A percentile compares a stretch with the other conserved stretches of the same genome.
These are phyloP conservation scores for Cremastinae sp. DNA, from an alignment of 2,888 invertebrate genomes.

Conservation along the genomic window DNA sequence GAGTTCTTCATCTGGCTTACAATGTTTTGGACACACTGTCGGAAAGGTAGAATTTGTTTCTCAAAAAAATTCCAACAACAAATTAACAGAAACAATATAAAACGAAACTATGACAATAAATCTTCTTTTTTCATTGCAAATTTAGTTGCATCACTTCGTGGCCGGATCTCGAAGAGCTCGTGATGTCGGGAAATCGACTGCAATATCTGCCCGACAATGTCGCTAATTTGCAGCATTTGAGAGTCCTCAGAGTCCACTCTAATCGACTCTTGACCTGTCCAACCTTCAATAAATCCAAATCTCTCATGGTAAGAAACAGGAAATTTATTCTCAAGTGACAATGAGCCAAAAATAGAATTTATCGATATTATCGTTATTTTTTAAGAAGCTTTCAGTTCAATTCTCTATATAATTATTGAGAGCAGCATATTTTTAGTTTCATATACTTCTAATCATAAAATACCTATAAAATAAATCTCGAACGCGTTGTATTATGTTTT, in stretches of 20 bases:
- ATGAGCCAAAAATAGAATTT: too few relatives aligned
- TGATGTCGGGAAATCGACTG: constrained; percentile 91
- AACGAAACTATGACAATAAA: background rate
- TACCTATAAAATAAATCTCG: too few relatives aligned
- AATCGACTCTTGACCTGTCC: constrained; percentile 89
- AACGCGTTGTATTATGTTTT: too few relatives aligned
- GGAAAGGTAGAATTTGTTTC: constrained; percentile 81
- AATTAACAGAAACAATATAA: background rate
- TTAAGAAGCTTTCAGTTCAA: too few relatives aligned
- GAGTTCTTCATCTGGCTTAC: constrained; percentile 89
- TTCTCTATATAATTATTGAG: too few relatives aligned
- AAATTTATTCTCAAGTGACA: too few relatives aligned
- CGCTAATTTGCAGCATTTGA: constrained; percentile 86
- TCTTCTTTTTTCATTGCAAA: background rate
- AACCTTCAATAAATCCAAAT: constrained; percentile 87
- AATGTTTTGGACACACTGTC: constrained; percentile 89
- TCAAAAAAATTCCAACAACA: background rate
- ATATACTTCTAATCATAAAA: too few relatives aligned
- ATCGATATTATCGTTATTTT: too few relatives aligned
- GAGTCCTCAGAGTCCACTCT: constrained; percentile 90
- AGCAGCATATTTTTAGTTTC: too few relatives aligned
- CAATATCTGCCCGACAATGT: constrained; percentile 89
- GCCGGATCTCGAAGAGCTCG: constrained; percentile 90
- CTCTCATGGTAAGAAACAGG: constrained; percentile 83
- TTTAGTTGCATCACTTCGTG: constrained; percentile 86